These are phyloP conservation scores for Smutsia gigantea DNA, from an alignment of 2,797 vertebrate species.

Conservation along the genomic window DNA sequence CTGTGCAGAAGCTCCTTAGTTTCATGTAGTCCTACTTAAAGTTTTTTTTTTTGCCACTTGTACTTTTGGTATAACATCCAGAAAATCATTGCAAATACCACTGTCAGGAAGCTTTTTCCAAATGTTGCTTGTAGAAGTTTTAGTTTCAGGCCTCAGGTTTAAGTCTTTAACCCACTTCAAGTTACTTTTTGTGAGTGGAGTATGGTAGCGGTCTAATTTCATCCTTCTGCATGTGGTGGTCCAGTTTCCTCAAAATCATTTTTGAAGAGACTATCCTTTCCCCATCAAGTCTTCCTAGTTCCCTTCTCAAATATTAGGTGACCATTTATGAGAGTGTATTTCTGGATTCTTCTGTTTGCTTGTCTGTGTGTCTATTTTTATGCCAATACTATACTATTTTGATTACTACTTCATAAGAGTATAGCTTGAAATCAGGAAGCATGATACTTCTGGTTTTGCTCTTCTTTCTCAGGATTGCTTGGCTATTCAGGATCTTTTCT, in stretches of 20 bases:
- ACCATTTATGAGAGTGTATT: neutral
- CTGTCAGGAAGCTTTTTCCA: neutral
- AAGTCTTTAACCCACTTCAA: neutral
- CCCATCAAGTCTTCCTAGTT: neutral
- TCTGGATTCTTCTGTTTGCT: neutral
- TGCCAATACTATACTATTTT: neutral
- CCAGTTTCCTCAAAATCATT: neutral
- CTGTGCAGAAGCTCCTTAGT: neutral
- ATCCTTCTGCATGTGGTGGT: neutral
- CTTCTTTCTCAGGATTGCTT: neutral
- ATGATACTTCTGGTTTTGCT: neutral
- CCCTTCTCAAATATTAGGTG: neutral
- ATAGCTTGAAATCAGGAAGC: neutral
- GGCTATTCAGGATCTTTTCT: neutral
- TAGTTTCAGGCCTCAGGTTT: neutral
- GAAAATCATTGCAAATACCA: neutral
- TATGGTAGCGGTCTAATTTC: neutral
- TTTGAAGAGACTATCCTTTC: neutral
- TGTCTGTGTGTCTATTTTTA: neutral
- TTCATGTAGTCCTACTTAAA: neutral
- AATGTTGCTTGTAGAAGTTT: neutral
- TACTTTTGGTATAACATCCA: neutral
- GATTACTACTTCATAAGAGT: too few species aligned
- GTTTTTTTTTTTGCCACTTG: neutral
- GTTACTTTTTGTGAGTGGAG: neutral